A percentile compares a stretch with the other conserved stretches of the same genome.
phyloP scores from a whole-genome alignment of 35 echinoderm and acorn worm species.

The Apostichopus japonicus region DNA sequence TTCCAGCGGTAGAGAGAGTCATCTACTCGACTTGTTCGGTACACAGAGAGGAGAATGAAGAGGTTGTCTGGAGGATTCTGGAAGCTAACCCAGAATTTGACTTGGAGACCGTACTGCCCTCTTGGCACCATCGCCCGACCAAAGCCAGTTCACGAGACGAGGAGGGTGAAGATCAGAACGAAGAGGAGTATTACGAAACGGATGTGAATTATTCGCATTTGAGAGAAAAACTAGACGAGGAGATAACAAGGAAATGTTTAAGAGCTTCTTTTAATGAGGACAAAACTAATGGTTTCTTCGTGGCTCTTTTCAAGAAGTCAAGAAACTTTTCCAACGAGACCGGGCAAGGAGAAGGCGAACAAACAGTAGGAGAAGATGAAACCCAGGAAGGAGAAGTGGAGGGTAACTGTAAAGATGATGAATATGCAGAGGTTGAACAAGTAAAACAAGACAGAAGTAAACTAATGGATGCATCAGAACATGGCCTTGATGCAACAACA shows the following conservation, averaged over 20 bases:
- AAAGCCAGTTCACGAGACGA: not conserved
- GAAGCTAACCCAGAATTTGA: slow-evolving; percentile 58
- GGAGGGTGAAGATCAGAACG: not conserved
- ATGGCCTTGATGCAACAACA: not conserved
- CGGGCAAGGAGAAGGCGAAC: not conserved
- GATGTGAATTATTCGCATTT: not conserved
- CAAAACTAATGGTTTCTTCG: slow-evolving; percentile 94
- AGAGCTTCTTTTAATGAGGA: slow-evolving; percentile 67
- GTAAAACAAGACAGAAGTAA: no score
- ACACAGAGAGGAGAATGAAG: slow-evolving; percentile 80
- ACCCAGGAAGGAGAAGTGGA: not conserved
- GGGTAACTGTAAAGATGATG: no score
- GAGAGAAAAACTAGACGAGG: not conserved
- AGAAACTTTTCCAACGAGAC: not conserved
- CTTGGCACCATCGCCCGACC: slow-evolving; percentile 43
- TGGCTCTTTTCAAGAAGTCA: slow-evolving; percentile 72
- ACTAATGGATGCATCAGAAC: no score
- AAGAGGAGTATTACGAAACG: not conserved
- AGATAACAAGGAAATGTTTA: slow-evolving; percentile 60
- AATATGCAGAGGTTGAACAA: no score
- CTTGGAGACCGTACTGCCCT: slow-evolving; percentile 57
- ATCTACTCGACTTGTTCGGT: slow-evolving; percentile 95
- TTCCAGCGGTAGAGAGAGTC: slow-evolving; percentile 79
- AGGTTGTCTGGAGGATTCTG: slow-evolving; percentile 72
- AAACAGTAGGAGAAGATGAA: not conserved